Percentiles rank a stretch among this genome's conserved stretches.
Conservation (phyloP, 1,140 invertebrate genomes). For the Acromyrmex charruanus region DNA sequence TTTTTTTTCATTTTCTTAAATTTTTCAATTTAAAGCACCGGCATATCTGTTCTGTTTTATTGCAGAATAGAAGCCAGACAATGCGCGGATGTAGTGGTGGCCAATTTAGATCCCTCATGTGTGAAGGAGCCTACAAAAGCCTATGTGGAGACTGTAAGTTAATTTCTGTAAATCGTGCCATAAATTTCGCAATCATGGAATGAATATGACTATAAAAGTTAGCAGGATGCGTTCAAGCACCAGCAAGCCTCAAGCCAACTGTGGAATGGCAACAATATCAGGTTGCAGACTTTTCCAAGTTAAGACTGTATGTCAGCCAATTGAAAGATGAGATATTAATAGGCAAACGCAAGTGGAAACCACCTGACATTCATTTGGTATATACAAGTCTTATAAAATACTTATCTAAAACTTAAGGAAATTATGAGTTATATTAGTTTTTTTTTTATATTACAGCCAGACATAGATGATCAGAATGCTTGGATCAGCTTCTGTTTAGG, state of each 20-base stretch:
- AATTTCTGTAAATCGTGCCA: background rate
- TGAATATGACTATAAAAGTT: conserved; percentile 74
- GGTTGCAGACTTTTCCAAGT: conserved; percentile 86
- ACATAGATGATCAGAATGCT: conserved; percentile 75
- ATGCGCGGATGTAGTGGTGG: conserved; percentile 87
- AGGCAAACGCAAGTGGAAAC: conserved; percentile 68
- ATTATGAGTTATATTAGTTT: background rate
- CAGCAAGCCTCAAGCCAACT: conserved; percentile 82
- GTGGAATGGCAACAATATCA: conserved; percentile 87
- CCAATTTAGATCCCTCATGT: conserved; percentile 84
- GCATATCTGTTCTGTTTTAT: background rate
- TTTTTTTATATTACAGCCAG: conserved; percentile 79
- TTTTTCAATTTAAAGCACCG: background rate
- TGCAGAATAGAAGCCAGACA: conserved; percentile 87
- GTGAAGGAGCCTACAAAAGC: conserved; percentile 83
- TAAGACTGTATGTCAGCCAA: conserved; percentile 84
- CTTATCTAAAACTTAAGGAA: background rate
- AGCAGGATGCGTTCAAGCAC: conserved; percentile 85
- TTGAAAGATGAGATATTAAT: conserved; percentile 77
- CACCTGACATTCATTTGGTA: conserved; percentile 75
- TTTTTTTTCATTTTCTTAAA: conserved; percentile 20
- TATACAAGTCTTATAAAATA: conserved; percentile 52
- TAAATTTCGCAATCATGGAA: conserved; percentile 30
- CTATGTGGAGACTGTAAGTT: conserved; percentile 79
- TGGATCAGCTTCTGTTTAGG: conserved; percentile 81